phyloP scores from a whole-genome alignment of 2,113 vertebrate genomes.

The Percina caprodes region DNA sequence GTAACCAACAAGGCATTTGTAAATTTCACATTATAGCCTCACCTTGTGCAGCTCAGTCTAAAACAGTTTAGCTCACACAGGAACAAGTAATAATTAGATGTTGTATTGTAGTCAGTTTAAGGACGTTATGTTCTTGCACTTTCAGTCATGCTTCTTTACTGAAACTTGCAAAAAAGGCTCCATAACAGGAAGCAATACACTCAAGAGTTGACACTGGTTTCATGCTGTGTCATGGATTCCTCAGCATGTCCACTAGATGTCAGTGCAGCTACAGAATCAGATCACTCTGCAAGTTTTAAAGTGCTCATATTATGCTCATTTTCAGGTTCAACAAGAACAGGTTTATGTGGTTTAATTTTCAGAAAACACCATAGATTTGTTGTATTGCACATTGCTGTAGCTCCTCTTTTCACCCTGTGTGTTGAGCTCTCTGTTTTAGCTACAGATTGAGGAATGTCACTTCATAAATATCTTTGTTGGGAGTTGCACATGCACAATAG shows the following conservation, averaged over 20 bases:
- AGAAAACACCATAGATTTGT: too few relatives aligned
- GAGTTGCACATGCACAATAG: too few relatives aligned
- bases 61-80: background rate
- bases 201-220: too few relatives aligned
- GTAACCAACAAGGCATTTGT: background rate
- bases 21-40: background rate
- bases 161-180: background rate
- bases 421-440: too few relatives aligned
- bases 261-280: background rate
- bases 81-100: too few relatives aligned
- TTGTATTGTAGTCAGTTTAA: background rate
- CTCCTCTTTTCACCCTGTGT: too few relatives aligned
- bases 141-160: background rate
- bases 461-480: too few relatives aligned
- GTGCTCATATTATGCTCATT: too few relatives aligned
- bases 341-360: too few relatives aligned
- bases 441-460: too few relatives aligned
- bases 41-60: background rate
- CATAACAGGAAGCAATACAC: background rate
- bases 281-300: background rate
- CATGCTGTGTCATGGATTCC: background rate
- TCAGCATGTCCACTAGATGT: constrained; percentile 47
- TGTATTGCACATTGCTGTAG: too few relatives aligned
- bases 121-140: background rate
- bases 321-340: too few relatives aligned